Conservation (phyloP, 2,113 vertebrate genomes). For the Oenanthe melanoleuca region DNA sequence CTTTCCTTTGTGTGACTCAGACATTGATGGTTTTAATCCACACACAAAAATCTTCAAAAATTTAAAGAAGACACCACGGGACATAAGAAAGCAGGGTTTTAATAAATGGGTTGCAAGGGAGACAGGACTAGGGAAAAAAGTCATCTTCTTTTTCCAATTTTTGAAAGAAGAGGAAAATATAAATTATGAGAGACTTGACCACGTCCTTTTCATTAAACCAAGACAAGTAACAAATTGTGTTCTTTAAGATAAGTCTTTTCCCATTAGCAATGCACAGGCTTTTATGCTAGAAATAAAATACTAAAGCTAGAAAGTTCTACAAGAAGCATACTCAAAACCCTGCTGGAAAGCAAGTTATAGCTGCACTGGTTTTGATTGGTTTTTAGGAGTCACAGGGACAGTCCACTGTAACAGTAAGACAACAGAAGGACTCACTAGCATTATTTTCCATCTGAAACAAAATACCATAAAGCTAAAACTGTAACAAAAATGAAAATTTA, state of each 20-base stretch:
- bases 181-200: not conserved
- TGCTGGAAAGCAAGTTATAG: not conserved
- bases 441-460: not conserved
- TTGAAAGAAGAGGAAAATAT: not conserved
- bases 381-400: not conserved
- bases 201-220: not conserved
- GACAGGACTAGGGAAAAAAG: not conserved
- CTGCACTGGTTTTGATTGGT: not conserved
- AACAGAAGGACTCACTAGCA: not conserved
- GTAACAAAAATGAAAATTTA: not conserved
- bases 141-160: not conserved
- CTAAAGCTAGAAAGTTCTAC: not conserved
- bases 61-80: not conserved
- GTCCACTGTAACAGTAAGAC: not conserved
- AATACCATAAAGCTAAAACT: not conserved
- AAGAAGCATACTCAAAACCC: not conserved
- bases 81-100: conserved; percentile 39
- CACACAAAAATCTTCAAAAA: not conserved
- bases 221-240: not conserved
- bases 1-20: not conserved
- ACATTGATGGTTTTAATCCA: not conserved
- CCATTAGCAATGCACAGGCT: not conserved
- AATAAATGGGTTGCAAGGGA: not conserved
- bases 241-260: not conserved
- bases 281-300: not conserved